Conservation (phyloP, 37 sponge, comb jelly and placozoan genomes). For the Lycopodina hypogea region DNA sequence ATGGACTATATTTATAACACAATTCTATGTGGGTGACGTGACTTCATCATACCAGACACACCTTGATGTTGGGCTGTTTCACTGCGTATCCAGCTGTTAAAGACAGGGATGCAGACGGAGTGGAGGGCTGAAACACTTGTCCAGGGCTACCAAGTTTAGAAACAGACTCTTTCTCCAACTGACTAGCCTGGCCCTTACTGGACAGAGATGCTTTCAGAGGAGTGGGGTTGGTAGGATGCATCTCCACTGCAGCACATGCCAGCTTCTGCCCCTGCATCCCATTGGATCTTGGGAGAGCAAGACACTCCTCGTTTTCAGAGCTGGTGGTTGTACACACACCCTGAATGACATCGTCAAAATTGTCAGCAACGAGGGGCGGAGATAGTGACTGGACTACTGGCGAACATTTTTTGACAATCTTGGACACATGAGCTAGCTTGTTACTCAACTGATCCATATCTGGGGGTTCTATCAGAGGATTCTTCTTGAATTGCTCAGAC, state of each 20-base stretch:
- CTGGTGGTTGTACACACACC: background rate
- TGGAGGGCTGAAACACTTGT: no score
- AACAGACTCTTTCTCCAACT: no score
- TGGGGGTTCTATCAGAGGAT: constrained; percentile 34
- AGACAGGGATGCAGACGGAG: no score
- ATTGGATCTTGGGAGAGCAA: constrained; percentile 51
- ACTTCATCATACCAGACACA: no score
- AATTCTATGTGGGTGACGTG: no score
- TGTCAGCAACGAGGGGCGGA: constrained; percentile 5
- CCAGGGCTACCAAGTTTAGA: no score
- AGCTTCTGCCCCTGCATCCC: constrained; percentile 8
- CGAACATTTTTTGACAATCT: background rate
- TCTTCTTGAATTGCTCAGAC: constrained; percentile 42
- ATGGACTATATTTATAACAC: no score
- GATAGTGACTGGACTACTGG: constrained; percentile 16
- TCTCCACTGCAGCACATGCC: background rate
- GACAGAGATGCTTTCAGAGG: background rate
- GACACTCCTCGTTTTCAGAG: constrained; percentile 24
- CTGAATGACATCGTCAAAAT: constrained; percentile 21
- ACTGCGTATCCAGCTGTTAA: no score
- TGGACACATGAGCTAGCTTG: constrained; percentile 25
- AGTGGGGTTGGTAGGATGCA: constrained; percentile 56
- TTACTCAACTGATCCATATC: constrained; percentile 32
- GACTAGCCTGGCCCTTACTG: no score
- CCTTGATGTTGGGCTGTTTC: no score